A percentile compares a stretch with the other conserved stretches of the same genome.
These are phyloP conservation scores for Turnix velox DNA, from an alignment of 2,113 vertebrate genomes.

Conservation along the genomic window DNA sequence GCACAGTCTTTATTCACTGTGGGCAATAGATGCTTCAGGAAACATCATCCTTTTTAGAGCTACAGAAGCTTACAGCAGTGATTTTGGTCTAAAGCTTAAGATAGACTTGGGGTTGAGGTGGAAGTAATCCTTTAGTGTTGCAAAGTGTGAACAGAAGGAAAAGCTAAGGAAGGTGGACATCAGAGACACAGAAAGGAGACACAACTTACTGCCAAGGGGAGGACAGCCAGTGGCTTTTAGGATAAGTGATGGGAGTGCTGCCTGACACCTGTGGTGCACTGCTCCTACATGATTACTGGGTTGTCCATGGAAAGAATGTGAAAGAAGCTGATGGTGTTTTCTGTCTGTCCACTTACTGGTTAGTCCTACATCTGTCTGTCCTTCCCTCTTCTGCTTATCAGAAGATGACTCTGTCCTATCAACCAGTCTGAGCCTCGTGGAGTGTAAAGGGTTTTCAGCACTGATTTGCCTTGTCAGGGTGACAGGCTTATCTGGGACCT, in stretches of 20 bases:
- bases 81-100: not conserved
- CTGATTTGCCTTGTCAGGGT: conserved; percentile 46
- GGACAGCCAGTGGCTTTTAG: not conserved
- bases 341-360: not conserved
- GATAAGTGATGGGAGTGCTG: not conserved
- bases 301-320: not conserved
- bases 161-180: not conserved
- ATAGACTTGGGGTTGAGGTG: not conserved
- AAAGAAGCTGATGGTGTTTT: not conserved
- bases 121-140: not conserved
- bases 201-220: not conserved
- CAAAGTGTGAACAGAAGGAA: not conserved
- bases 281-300: not conserved
- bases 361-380: not conserved
- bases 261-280: not conserved
- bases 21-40: not conserved
- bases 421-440: not conserved
- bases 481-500: conserved; percentile 49
- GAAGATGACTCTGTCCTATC: not conserved
- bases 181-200: not conserved
- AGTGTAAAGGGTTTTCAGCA: conserved; percentile 41
- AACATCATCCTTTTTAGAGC: not conserved
- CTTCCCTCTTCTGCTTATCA: conserved; percentile 37
- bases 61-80: not conserved
- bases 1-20: not conserved